Evolutionary conservation across 2,113 vertebrate genomes (phyloP), one percentile per base, ranked within the genome.

Genomic region (Astatotilapia flaviijosephi): DNA sequence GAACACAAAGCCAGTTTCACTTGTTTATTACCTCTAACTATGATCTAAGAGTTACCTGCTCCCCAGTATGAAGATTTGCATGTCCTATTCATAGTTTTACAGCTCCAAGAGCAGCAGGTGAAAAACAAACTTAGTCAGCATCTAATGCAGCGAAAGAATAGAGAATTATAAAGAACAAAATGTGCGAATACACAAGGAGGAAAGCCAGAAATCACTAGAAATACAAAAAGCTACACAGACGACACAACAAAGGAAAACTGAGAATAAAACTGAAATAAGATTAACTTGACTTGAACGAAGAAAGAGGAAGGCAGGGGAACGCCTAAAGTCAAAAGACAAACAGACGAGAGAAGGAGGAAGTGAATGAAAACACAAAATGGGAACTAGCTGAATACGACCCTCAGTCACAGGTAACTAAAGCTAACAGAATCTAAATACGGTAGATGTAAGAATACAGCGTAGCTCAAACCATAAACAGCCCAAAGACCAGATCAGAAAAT

Each of bases 121-220:
- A 42, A 42, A 42, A 23, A 42, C 65, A 42, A 42, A 6, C 12
- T 6, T 40, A 70, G 65, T 23, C 12, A 2, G n/a, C 37, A 70
- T 15, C 21, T 15, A 42, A 70, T 3, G 37, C 37, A 4, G 65
- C 8, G 2, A 23, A 2, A 70, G 37, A 70, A 40, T 15, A 15
- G 5, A 70, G 35, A 9, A 42, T 37, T 65, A 65, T 37, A 70
- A 42, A 70, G 2, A 0, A 0, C n/a, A 42, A 70, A 70, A 70
- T 70, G 12, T 1, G 2, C 23, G 65, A 42, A 70, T 15, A 15
- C 37, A 9, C 65, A 42, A 70, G 12, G 35, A 42, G n/a, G 35
- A 23, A 70, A 70, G 12, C 37, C 65, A 70, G 12, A 23, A 42
- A 42, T 70, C 65, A 70, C 65, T 23, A 70, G 7, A 42, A 70